These are phyloP conservation scores for Callipepla squamata DNA, from an alignment of 2,113 vertebrate species.

Conservation along the genomic window DNA sequence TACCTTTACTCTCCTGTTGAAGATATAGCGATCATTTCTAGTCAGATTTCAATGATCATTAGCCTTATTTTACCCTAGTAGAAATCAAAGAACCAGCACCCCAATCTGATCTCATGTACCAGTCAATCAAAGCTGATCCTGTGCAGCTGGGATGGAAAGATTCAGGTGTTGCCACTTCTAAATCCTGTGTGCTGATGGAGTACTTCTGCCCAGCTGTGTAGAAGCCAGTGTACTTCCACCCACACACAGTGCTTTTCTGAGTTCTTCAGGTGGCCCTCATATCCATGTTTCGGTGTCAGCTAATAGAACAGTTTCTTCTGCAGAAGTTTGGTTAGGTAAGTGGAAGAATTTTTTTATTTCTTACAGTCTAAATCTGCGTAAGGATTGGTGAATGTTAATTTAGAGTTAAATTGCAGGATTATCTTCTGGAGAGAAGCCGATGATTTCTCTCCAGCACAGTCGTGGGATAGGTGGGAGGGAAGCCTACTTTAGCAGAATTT, in stretches of 20 bases:
- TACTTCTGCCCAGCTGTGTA: neutral
- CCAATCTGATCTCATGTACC: neutral
- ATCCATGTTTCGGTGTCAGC: accelerated
- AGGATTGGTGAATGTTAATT: accelerated
- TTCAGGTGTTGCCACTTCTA: neutral
- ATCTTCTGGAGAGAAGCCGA: neutral
- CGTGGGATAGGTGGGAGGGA: neutral
- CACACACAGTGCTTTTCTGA: too few species aligned
- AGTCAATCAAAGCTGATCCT: neutral
- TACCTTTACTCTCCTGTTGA: neutral
- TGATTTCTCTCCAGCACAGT: neutral
- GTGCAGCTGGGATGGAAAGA: neutral
- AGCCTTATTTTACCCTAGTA: neutral
- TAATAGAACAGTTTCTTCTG: accelerated
- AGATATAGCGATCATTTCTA: neutral
- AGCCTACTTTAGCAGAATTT: neutral
- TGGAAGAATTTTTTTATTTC: neutral
- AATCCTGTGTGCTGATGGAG: neutral
- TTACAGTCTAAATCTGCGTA: neutral
- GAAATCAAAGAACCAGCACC: neutral
- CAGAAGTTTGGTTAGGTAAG: neutral
- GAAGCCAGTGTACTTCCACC: accelerated
- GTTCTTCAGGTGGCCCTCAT: accelerated
- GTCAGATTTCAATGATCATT: neutral
- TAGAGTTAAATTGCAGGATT: neutral